Evolutionary conservation across 2,888 invertebrate genomes (phyloP), one percentile per base, ranked within the genome.

Genomic region (Pardosa pseudoannulata): DNA sequence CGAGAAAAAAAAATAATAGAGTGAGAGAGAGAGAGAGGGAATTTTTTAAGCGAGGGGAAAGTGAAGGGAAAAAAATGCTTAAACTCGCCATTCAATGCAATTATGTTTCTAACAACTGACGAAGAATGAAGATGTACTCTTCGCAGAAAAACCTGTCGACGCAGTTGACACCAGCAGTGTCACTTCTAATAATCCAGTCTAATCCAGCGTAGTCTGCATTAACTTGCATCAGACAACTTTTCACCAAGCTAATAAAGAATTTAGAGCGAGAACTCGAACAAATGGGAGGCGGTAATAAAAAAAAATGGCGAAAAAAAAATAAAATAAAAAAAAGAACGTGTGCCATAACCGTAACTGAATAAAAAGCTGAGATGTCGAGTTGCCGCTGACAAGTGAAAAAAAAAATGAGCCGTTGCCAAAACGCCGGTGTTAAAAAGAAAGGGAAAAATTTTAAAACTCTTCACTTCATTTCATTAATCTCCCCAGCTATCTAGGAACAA

Each of bases 181-280:
- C 83, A 67, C 72, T 73, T 79, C 83, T 85, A 85, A 85, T 85
- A 72, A 85, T 78, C 32, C 68, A 36, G 56, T 39, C 78, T 85
- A 85, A 85, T 85, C 83, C 83, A 28, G 73, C 83, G 56, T 85
- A 72, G 78, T 62, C 67, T 73, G 39, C 83, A 85, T 85, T 85
- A 83, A 72, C 76, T 64, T 56, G 46, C 78, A 83, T 72, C 67
- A 85, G 83, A 85, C 83, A 85, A 85, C 83, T 85, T 85, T 85
- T 85, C 83, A 85, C 83, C 83, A 65, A 85, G 83, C 83, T 85
- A 85, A 85, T 85, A 85, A 85, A 85, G 78, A 85, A 85, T 85
- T 85, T 85, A 85, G 83, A 73, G 36, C 82, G 32, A 75, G 71
- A 65, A 67, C 36, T 56, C 31, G 56, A 81, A 50, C 81, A 74